A percentile compares a stretch with the other conserved stretches of the same genome.
Evolutionary conservation across 1,140 invertebrate genomes (phyloP).

Genomic region (Musca vetustissima): DNA sequence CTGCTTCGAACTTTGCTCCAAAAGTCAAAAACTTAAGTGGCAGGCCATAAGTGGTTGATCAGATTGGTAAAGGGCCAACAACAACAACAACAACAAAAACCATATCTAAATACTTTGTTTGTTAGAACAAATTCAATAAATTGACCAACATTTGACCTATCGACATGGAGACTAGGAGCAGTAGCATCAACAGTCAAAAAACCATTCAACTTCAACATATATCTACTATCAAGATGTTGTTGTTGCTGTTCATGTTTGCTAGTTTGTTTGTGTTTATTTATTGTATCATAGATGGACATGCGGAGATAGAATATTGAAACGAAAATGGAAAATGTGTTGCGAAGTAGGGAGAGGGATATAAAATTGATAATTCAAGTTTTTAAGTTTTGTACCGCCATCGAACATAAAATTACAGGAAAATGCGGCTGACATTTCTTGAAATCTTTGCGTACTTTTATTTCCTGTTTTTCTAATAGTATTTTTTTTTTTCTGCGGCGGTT

Average conservation of each 20-base stretch:
- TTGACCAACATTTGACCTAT: conserved; percentile 54
- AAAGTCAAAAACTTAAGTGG: background rate
- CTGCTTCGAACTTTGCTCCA: background rate
- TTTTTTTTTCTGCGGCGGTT: no score
- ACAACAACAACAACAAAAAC: no score
- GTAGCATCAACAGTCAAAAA: no score
- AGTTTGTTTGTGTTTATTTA: background rate
- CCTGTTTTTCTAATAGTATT: no score
- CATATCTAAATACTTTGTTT: conserved; percentile 5
- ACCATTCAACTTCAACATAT: background rate
- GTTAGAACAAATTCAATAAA: conserved; percentile 53
- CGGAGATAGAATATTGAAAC: background rate
- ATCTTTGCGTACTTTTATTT: no score
- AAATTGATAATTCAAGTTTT: no score
- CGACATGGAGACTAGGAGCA: conserved; percentile 31
- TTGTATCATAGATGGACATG: conserved; percentile 8
- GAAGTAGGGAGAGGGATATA: background rate
- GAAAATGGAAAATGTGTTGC: background rate
- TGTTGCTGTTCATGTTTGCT: background rate
- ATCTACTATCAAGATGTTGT: background rate
- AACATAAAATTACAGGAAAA: no score
- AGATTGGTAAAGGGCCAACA: background rate
- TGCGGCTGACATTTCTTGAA: no score
- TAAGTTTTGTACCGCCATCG: no score
- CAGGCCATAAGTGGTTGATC: background rate